Evolutionary conservation across 2,797 vertebrate species (phyloP).

Genomic region (Aldrovandia affinis): DNA sequence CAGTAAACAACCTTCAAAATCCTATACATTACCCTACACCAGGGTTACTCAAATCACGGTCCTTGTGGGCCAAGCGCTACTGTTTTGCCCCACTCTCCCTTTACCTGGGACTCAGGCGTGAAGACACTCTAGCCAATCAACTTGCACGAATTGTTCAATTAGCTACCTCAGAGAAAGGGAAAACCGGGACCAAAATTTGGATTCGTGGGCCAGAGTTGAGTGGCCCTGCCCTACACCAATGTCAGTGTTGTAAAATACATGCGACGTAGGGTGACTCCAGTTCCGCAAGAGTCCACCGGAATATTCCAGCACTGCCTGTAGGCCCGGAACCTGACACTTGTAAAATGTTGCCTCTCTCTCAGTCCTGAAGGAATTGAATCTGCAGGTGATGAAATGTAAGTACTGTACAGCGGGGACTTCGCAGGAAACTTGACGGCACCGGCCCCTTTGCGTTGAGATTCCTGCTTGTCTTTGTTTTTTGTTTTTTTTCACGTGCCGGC

Average conservation of each 20-base stretch:
- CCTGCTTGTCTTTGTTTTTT: conserved; percentile 82
- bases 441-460: conserved; percentile 34
- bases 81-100: too few relatives aligned
- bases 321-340: conserved; percentile 31
- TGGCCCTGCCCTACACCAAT: too few relatives aligned
- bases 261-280: not conserved
- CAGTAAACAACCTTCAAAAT: not conserved
- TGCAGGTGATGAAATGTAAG: conserved; percentile 89
- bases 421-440: conserved; percentile 36
- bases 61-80: too few relatives aligned
- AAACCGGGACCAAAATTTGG: too few relatives aligned
- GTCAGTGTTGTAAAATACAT: not conserved
- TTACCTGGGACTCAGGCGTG: too few relatives aligned
- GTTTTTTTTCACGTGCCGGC: conserved; percentile 74
- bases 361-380: conserved; percentile 83
- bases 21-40: not conserved
- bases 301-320: not conserved
- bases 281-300: not conserved
- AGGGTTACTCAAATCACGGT: too few relatives aligned
- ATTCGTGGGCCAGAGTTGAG: too few relatives aligned
- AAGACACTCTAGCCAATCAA: too few relatives aligned
- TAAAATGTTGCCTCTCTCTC: conserved; percentile 64
- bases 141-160: too few relatives aligned
- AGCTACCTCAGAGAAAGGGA: too few relatives aligned
- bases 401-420: conserved; percentile 76